phyloP scores from a whole-genome alignment of 2,797 vertebrate species.

The Diplodus sargus region DNA sequence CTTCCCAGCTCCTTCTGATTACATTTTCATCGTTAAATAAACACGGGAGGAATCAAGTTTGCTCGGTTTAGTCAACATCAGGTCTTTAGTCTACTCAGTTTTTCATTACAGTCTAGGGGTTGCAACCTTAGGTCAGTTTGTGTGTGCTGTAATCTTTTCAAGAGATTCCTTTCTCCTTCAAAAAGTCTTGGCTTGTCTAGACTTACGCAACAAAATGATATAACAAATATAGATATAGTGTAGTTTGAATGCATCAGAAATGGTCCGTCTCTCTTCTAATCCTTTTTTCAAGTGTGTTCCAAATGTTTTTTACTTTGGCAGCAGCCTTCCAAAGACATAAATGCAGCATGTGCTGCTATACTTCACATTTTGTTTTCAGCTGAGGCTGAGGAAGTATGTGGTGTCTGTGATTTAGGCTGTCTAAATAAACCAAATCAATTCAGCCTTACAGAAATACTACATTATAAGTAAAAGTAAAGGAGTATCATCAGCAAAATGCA shows the following conservation, averaged over 20 bases:
- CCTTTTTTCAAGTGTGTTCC: too few relatives aligned
- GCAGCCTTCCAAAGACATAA: too few relatives aligned
- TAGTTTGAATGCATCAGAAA: neutral
- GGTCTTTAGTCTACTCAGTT: neutral
- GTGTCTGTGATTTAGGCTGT: neutral
- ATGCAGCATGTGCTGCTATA: neutral
- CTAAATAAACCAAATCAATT: neutral
- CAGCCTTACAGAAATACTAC: neutral
- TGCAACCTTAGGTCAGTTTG: neutral
- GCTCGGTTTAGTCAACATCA: neutral
- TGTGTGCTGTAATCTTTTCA: neutral
- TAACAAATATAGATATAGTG: neutral
- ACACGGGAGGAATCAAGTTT: neutral
- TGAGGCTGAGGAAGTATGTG: neutral
- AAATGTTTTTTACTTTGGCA: too few relatives aligned
- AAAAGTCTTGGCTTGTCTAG: too few relatives aligned
- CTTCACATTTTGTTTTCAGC: neutral
- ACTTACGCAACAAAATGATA: neutral
- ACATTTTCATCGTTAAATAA: conserved; percentile 4
- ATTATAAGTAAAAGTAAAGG: neutral
- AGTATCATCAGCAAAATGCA: neutral
- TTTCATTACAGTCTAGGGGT: neutral
- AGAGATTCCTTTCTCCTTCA: neutral
- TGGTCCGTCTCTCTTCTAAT: neutral
- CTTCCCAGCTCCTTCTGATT: neutral